Evolutionary conservation across 2,888 invertebrate species (phyloP).

Genomic region (Dynastes hyllus): DNA sequence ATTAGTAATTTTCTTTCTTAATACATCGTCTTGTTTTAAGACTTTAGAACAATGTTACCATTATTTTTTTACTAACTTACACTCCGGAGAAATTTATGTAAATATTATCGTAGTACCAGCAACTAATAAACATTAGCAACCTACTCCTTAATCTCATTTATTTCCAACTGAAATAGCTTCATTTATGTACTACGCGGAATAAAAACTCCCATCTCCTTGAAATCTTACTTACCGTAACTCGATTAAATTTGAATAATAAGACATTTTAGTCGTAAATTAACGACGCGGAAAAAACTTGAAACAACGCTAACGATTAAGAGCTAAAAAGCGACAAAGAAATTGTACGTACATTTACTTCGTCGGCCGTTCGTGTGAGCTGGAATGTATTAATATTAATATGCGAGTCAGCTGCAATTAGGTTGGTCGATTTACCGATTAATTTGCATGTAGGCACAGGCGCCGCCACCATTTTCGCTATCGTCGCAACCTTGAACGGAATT

Average conservation of each 20-base stretch:
- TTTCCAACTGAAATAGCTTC: too few species aligned
- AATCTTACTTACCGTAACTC: background rate
- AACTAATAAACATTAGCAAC: too few species aligned
- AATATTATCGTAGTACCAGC: too few species aligned
- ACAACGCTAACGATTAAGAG: background rate
- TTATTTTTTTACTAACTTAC: too few species aligned
- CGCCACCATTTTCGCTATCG: too few species aligned
- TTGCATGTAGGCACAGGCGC: background rate
- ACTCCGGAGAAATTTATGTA: too few species aligned
- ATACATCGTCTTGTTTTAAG: too few species aligned
- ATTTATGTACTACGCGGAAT: background rate
- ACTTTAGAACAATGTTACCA: too few species aligned
- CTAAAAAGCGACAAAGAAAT: background rate
- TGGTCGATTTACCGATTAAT: constrained; percentile 1
- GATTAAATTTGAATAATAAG: constrained; percentile 26
- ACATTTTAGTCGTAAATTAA: background rate
- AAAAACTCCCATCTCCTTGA: background rate
- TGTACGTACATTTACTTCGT: too few species aligned
- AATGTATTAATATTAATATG: constrained; percentile 26
- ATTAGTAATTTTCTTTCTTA: too few species aligned
- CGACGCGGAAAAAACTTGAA: background rate
- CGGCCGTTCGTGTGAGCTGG: background rate
- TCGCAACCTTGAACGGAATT: too few species aligned
- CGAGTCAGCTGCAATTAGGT: constrained; percentile 11
- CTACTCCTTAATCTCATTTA: too few species aligned